Conservation (phyloP, 2,113 vertebrate species). For the Antigone vipio region DNA sequence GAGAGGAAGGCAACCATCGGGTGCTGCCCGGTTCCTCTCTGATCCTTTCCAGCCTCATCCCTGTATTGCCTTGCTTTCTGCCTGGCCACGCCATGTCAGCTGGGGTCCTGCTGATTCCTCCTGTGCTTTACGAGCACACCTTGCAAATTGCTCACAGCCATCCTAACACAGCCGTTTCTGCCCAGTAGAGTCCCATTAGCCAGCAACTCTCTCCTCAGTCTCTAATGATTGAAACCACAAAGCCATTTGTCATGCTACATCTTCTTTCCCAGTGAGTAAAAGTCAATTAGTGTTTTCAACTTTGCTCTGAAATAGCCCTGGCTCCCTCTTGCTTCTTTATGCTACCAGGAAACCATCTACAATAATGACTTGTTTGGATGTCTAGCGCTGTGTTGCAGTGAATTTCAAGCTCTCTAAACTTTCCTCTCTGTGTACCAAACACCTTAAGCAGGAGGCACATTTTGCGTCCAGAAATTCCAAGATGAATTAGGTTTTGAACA, state of each 20-base stretch:
- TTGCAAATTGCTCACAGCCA: not conserved
- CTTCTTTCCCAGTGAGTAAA: conserved; percentile 4
- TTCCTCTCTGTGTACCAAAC: not conserved
- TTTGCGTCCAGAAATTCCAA: not conserved
- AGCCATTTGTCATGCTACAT: conserved; percentile 5
- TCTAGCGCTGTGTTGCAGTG: not conserved
- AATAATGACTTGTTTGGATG: not conserved
- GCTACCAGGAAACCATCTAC: conserved; percentile 39
- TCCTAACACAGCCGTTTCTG: not conserved
- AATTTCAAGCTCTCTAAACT: not conserved
- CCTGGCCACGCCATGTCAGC: accelerated
- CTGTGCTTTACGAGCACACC: not conserved
- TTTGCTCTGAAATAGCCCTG: not conserved
- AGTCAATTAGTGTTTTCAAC: conserved; percentile 35
- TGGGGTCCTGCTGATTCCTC: not conserved
- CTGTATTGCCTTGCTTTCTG: accelerated
- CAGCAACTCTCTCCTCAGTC: not conserved
- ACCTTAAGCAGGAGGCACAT: not conserved
- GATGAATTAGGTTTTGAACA: not conserved
- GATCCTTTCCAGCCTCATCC: not conserved
- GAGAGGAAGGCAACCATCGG: not conserved
- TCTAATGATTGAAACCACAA: conserved; percentile 11
- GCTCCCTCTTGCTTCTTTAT: not conserved
- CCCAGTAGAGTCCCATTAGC: not conserved
- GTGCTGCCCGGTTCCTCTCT: not conserved